Evolutionary conservation across 2,797 vertebrate species (phyloP), one percentile per base, ranked within the genome.

Genomic region (Cryptoblepharus egeriae): DNA sequence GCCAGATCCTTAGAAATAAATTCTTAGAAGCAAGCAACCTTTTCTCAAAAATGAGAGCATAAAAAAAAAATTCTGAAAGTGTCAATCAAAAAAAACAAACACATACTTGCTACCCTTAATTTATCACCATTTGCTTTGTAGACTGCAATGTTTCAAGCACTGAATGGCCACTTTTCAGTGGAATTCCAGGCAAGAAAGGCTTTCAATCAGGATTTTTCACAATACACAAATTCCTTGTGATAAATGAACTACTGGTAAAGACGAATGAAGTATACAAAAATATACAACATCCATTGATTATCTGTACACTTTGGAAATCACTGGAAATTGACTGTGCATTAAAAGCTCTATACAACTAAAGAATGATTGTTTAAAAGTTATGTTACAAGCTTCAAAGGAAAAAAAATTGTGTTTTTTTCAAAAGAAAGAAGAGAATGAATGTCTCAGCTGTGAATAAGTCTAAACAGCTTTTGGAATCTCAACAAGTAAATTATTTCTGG

Each of bases 181-280:
- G 52, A 84, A 81, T 84, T 87, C 68, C 78, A 75, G 57, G 42
- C 35, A 77, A 0, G 52, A 79, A 28, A 75, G 63, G 61, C 58
- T 85, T 88, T 87, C 83, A 88, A n/a, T 82, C 80, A 86, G 72
- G 77, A 67, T 74, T 81, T 79, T 75, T 74, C 58, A 88, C 67
- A 87, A 80, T 84, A 85, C 60, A 88, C 49, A 74, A 87, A 87
- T 58, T 89, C 77, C 65, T 63, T 28, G 26, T 22, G 85, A 79
- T 71, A 73, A 88, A 90, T 32, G 1, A 86, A 85, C 79, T 57
- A 42, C 78, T 71, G 37, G n/a, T 81, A 49, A 83, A 84, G 81
- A 85, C 70, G 35, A 90, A 57, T 83, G 63, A 88, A 85, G 80
- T 42, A 63, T 77, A 80, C 15, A 37, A 22, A 30, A 35, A 42